Conservation (phyloP, 1,140 invertebrate species). For the Oncopodura yosiiana region DNA sequence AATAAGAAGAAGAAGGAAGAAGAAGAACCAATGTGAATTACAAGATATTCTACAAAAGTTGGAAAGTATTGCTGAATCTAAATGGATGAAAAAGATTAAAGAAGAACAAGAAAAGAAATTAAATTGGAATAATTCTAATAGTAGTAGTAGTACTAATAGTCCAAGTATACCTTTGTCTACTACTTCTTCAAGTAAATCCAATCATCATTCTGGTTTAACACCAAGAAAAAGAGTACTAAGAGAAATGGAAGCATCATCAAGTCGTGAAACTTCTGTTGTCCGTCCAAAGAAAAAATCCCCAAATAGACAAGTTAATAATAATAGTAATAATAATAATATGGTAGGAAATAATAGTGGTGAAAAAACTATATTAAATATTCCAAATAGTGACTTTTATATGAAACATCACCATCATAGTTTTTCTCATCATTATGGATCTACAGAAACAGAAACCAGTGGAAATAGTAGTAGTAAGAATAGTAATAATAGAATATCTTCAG, state of each 20-base stretch:
- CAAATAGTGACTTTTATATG: slow-evolving; percentile 20
- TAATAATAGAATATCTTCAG: slow-evolving; percentile 7
- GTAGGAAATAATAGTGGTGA: too few species aligned
- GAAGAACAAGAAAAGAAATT: neutral
- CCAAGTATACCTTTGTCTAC: neutral
- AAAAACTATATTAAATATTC: slow-evolving; percentile 24
- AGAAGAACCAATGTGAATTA: too few species aligned
- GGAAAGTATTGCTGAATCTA: too few species aligned
- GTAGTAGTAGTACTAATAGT: neutral
- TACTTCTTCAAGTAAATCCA: slow-evolving; percentile 1
- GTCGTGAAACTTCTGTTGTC: neutral
- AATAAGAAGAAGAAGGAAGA: too few species aligned
- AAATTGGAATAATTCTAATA: too few species aligned
- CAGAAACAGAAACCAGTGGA: neutral
- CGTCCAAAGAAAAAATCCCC: slow-evolving; percentile 22
- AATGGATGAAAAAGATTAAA: neutral
- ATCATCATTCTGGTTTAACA: neutral
- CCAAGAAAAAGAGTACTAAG: slow-evolving; percentile 17
- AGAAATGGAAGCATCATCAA: slow-evolving; percentile 14
- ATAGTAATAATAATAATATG: too few species aligned
- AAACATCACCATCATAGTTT: slow-evolving; percentile 3
- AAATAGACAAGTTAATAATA: neutral
- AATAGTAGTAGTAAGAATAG: neutral
- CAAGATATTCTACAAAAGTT: too few species aligned
- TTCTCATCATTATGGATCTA: slow-evolving; percentile 1